Evolutionary conservation across 2,888 invertebrate genomes (phyloP).

Genomic region (Aplocera efformata): DNA sequence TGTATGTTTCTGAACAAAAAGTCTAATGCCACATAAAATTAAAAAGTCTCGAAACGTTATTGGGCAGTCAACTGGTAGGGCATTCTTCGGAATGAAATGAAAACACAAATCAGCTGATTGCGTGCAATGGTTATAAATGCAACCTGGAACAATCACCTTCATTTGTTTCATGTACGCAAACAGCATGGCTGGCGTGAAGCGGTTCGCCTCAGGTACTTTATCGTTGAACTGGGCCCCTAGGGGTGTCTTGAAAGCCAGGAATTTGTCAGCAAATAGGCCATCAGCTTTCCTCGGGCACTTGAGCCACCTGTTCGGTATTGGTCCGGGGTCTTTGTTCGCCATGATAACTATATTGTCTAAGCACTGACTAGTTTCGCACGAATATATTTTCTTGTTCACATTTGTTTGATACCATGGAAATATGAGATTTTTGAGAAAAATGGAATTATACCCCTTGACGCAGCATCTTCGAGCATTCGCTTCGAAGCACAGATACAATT

Average conservation of each 20-base stretch:
- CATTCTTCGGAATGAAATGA: slow-evolving; percentile 24
- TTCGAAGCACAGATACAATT: slow-evolving; percentile 20
- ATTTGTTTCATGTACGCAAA: slow-evolving; percentile 88
- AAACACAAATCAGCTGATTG: slow-evolving; percentile 28
- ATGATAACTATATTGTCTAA: slow-evolving; percentile 37
- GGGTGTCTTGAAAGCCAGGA: slow-evolving; percentile 97
- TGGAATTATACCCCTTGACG: slow-evolving; percentile 25
- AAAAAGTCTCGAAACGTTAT: not conserved
- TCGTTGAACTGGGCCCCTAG: slow-evolving; percentile 89
- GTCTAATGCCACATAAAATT: too few species aligned
- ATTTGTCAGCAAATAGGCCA: slow-evolving; percentile 87
- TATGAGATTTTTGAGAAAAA: slow-evolving; percentile 15
- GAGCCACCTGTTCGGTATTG: slow-evolving; percentile 93
- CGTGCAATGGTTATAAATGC: too few species aligned
- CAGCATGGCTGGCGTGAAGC: slow-evolving; percentile 94
- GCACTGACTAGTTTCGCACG: slow-evolving; percentile 20
- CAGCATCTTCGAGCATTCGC: slow-evolving; percentile 28
- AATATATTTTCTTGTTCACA: slow-evolving; percentile 22
- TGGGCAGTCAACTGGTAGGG: not conserved
- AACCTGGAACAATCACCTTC: slow-evolving; percentile 78
- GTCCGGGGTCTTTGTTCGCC: slow-evolving; percentile 73
- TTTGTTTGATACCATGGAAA: slow-evolving; percentile 10
- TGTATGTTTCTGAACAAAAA: too few species aligned
- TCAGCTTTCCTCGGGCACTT: slow-evolving; percentile 91
- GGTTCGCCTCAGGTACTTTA: slow-evolving; percentile 89